Evolutionary conservation across 2,113 vertebrate species (phyloP).

Genomic region (Turdus rufiventris): DNA sequence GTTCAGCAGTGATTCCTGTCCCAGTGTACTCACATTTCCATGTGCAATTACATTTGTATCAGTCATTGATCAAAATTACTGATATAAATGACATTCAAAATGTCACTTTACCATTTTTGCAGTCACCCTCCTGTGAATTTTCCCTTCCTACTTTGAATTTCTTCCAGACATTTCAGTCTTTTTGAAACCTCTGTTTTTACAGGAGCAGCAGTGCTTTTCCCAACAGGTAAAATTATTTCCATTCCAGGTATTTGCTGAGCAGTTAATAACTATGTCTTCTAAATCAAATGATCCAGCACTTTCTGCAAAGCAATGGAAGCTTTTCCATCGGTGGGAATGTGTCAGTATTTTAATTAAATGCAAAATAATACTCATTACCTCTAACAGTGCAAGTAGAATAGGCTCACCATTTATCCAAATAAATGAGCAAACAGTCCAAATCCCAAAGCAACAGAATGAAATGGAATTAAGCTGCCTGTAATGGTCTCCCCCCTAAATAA

Average conservation of each 20-base stretch:
- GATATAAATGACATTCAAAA: not conserved
- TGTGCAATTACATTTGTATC: not conserved
- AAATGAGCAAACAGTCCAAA: constrained; percentile 40
- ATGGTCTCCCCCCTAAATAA: constrained; percentile 15
- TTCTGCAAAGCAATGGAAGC: not conserved
- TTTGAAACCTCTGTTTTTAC: not conserved
- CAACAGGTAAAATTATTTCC: not conserved
- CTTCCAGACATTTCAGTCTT: not conserved
- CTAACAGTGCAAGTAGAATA: not conserved
- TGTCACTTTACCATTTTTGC: not conserved
- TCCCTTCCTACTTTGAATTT: not conserved
- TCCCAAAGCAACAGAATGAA: constrained; percentile 19
- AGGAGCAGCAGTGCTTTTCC: not conserved
- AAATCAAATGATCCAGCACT: not conserved
- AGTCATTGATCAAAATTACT: not conserved
- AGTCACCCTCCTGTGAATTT: accelerated
- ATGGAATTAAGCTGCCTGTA: constrained; percentile 33
- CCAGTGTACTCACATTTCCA: not conserved
- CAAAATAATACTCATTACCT: constrained; percentile 28
- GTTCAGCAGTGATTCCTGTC: not conserved
- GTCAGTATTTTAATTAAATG: constrained; percentile 35
- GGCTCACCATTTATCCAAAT: not conserved
- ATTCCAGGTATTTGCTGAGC: not conserved
- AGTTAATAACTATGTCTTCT: not conserved
- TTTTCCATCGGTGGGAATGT: not conserved